phyloP scores from a whole-genome alignment of 1,140 invertebrate species.

The Sinella curviseta region DNA sequence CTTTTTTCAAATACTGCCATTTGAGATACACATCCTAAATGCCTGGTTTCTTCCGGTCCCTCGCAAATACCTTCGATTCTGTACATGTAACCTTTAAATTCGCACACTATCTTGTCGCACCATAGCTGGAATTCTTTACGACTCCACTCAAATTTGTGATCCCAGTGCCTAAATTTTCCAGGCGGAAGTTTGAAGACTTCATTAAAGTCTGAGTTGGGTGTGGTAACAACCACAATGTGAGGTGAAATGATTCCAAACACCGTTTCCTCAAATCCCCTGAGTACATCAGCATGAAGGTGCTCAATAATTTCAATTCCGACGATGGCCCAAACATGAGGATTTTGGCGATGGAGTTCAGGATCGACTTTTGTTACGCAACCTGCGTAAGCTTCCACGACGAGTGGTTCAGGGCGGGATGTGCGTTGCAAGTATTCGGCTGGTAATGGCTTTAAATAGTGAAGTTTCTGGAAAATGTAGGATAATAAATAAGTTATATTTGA shows the following conservation, averaged over 20 bases:
- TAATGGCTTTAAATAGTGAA: conserved; percentile 28
- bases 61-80: conserved; percentile 39
- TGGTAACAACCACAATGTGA: conserved; percentile 56
- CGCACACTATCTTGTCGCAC: conserved; percentile 51
- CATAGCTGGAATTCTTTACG: conserved; percentile 58
- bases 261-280: conserved; percentile 53
- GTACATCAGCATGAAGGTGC: conserved; percentile 56
- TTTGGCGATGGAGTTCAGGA: background rate
- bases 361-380: conserved; percentile 42
- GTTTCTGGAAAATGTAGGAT: background rate
- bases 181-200: conserved; percentile 55
- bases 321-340: conserved; percentile 32
- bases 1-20: conserved; percentile 43
- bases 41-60: conserved; percentile 28
- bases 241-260: conserved; percentile 58
- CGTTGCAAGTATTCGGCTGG: conserved; percentile 32
- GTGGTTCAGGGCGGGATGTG: conserved; percentile 31
- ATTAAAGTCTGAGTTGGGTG: conserved; percentile 63
- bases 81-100: conserved; percentile 37
- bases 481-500: background rate
- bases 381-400: conserved; percentile 41
- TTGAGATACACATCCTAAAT: conserved; percentile 44
- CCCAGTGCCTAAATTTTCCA: conserved; percentile 58
- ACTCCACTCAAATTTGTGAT: conserved; percentile 65
- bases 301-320: conserved; percentile 57